Evolutionary conservation across 2,888 invertebrate genomes (phyloP), one percentile per base, ranked within the genome.

Genomic region (Phrixothrix hirtus): DNA sequence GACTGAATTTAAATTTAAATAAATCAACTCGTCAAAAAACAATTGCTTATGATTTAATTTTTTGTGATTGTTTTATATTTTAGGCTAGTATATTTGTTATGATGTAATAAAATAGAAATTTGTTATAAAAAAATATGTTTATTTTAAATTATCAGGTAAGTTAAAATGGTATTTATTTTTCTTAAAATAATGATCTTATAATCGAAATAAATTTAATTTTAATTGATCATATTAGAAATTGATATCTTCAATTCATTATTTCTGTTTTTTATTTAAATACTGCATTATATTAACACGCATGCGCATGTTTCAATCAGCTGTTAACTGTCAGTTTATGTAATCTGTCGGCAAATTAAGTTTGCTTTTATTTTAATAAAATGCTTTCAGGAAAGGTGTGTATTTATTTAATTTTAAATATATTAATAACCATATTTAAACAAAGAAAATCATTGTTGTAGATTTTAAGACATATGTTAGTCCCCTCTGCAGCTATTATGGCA

Each of bases 401-500:
- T 1, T 10, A 31, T 31, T 26, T 10, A 14, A 36, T 10, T 4
- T 7, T 5, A 4, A 4, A 36, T 13, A 29, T 29, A 10, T 3
- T 32, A 16, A 32, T 10, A 7, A 31, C 12, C 30, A n/a, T n/a
- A n/a, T n/a, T n/a, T n/a, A n/a, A n/a, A n/a, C n/a, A n/a, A n/a
- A n/a, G n/a, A n/a, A n/a, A n/a, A n/a, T n/a, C 15, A 26, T 17
- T 39, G 10, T 34, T 60, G 46, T 54, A 73, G 73, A 58, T 70
- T 38, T 43, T 69, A 10, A 63, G 58, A 41, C 58, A 59, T 45
- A 39, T 66, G 38, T 53, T 72, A 2, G 53, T 72, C 26, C 68
- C 71, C 11, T 63, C 69, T 30, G 67, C 66, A 11, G 65, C 65
- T n/a, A 58, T 70, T 21, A 62, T 69, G 25, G 59, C 63, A 13